These are phyloP conservation scores for Camelus bactrianus DNA, from an alignment of 2,113 vertebrate species.

Conservation along the genomic window DNA sequence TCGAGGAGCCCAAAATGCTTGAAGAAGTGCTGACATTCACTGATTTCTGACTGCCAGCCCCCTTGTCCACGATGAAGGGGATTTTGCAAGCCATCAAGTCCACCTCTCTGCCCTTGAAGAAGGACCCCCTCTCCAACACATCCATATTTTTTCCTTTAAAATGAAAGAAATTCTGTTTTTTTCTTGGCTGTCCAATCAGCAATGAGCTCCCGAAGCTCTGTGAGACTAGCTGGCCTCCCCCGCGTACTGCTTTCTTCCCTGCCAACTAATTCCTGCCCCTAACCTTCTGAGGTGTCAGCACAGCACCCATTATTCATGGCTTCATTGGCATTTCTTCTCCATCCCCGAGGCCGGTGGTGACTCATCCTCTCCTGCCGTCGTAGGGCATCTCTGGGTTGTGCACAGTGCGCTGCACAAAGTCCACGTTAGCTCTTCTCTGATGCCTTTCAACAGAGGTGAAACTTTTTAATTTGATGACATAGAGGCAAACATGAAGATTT, in stretches of 20 bases:
- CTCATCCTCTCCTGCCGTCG: slow-evolving; percentile 57
- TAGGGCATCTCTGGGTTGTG: background rate
- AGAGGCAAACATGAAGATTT: slow-evolving; percentile 23
- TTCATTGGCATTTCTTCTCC: slow-evolving; percentile 75
- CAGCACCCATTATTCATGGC: slow-evolving; percentile 64
- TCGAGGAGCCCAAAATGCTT: background rate
- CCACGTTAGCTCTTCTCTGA: slow-evolving; percentile 51
- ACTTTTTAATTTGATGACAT: slow-evolving; percentile 59
- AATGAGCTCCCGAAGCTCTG: background rate
- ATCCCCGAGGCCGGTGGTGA: slow-evolving; percentile 58
- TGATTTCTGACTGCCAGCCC: background rate
- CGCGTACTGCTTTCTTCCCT: slow-evolving; percentile 14
- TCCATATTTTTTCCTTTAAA: background rate
- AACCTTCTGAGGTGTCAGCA: slow-evolving; percentile 61
- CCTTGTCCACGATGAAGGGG: background rate
- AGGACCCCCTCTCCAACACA: background rate
- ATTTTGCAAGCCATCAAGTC: background rate
- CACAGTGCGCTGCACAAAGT: background rate
- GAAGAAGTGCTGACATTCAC: background rate
- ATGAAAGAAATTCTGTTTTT: background rate
- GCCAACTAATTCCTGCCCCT: slow-evolving; percentile 69
- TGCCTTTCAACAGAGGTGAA: slow-evolving; percentile 43
- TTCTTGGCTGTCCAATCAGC: background rate
- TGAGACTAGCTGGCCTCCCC: background rate
- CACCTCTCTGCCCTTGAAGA: background rate